Base-by-base conservation (phyloP, 1,140 invertebrate species). In the Augochlora pura region DNA sequence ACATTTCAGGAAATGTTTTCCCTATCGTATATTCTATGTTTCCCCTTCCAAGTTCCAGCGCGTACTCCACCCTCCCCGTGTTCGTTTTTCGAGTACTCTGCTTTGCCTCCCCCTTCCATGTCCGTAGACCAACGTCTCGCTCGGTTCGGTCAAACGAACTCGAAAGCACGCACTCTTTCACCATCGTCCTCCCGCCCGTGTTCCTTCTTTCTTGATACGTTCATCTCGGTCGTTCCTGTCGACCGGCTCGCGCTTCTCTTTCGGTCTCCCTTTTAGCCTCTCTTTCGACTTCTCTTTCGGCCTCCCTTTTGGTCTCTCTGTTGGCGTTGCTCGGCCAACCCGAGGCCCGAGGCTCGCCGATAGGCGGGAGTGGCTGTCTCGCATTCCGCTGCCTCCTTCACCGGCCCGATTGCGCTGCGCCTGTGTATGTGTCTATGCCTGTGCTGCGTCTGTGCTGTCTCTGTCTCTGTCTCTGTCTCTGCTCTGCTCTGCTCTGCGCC, bases 321-420 rank as follows among this genome's bases (percentile, higher is more conserved):
- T 83, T 63, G 52, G 76, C 80, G 64, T 71, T 67, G 63, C 74
- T 78, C 79, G 62, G 23, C 54, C 78, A 67, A 72, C 76, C 42
- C 77, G 84, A 76, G 80, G 73, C 70, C 42, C 77, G 84, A 76
- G 80, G 73, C 70, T 69, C 75, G 73, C 64, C 80, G 75, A 80
- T 80, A 73, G 71, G 84, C 87, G 87, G 87, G 88, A 88, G 88
- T 85, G 87, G 88, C 86, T 87, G 79, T 76, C 77, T 84, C 77
- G 77, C 88, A 88, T 88, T 89, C 88, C 86, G 63, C 69, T 80
- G 84, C 80, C 84, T 82, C 75, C 84, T 83, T 79, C 75, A 25
- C 65, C 52, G 57, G 57, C 27, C 62, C 68, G 82, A 78, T 72
- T 63, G 80, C 59, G 42, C 69, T 21, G 32, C 4, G 32, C 32